A percentile compares a stretch with the other conserved stretches of the same genome.
Conservation (phyloP, 2,888 invertebrate species). For the Xylocampa areola region DNA sequence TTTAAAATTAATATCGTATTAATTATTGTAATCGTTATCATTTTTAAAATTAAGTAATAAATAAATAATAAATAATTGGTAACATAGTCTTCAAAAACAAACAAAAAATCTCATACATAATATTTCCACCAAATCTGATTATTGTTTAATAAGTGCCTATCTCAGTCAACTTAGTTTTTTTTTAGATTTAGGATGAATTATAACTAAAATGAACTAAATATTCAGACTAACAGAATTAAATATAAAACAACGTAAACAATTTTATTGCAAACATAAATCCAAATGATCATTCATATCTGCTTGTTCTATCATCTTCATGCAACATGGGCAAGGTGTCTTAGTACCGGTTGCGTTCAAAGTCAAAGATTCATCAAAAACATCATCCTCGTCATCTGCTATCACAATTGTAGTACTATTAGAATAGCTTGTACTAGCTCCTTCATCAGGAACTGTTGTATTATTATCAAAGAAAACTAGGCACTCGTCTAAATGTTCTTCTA, state of each 20-base stretch:
- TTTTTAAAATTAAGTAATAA: too few species aligned
- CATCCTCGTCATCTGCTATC: conserved; percentile 74
- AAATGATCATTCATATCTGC: conserved; percentile 90
- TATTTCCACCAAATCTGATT: too few species aligned
- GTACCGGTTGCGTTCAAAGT: conserved; percentile 83
- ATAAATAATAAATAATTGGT: too few species aligned
- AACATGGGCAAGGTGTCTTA: conserved; percentile 90
- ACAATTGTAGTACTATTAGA: conserved; percentile 68
- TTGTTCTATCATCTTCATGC: conserved; percentile 87
- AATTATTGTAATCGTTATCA: too few species aligned
- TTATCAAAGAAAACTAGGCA: conserved; percentile 85
- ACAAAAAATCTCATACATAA: too few species aligned
- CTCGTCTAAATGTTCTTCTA: conserved; percentile 86
- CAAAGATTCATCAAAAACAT: conserved; percentile 76
- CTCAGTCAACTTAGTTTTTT: too few species aligned
- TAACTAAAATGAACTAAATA: background rate
- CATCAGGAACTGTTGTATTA: conserved; percentile 80
- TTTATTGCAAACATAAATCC: conserved; percentile 78
- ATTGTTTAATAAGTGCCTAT: too few species aligned
- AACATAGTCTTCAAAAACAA: too few species aligned
- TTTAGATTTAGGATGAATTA: too few species aligned
- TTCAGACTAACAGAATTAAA: background rate
- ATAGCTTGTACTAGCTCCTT: conserved; percentile 68
- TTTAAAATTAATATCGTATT: too few species aligned
- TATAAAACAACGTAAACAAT: conserved; percentile 10